Evolutionary conservation across 2,888 invertebrate species (phyloP), one percentile per base, ranked within the genome.

Genomic region (Agrilus mali): DNA sequence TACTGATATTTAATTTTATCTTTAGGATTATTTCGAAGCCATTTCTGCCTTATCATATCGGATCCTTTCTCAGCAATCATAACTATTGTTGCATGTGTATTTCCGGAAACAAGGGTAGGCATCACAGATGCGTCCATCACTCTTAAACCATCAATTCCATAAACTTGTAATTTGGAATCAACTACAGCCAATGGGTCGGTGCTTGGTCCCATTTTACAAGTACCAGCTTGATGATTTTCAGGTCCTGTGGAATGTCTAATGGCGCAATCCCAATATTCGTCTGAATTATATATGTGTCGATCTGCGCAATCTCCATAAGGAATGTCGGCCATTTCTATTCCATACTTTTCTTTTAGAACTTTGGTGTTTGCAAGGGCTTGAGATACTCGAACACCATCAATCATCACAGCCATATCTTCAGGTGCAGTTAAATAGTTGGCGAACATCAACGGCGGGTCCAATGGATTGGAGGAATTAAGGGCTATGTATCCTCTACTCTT

Each of bases 211-310:
- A 88, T 87, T 71, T 85, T 86, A 60, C 83, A 84, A 0, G 86
- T 81, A 7, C 86, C 86, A 1, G 78, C 81, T 63, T 86, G 86
- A 61, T 87, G 87, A 61, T 87, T 86, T 65, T 86, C 86, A 0
- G 86, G 82, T 0, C 82, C 84, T 0, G 86, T 86, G 42, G 80
- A 72, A 44, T 77, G 73, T 46, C 70, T 70, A 1, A 83, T 73
- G 0, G 83, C 76, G 57, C 88, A 89, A 44, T 71, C 74, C 78
- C 87, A 84, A 64, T 78, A 88, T n/a, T 78, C 77, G 51, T 85
- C 80, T 0, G 74, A 70, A 7, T 75, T 72, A 41, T 70, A 71
- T 7, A 57, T 55, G 44, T 68, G 64, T 27, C 64, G 64, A 3
- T 64, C 45, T 1, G 55, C 55, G 51, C 78, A 78, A 32, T 72